These are phyloP conservation scores for Siderastrea radians DNA, from an alignment of 92 coral and sea anemone genomes.

Conservation along the genomic window DNA sequence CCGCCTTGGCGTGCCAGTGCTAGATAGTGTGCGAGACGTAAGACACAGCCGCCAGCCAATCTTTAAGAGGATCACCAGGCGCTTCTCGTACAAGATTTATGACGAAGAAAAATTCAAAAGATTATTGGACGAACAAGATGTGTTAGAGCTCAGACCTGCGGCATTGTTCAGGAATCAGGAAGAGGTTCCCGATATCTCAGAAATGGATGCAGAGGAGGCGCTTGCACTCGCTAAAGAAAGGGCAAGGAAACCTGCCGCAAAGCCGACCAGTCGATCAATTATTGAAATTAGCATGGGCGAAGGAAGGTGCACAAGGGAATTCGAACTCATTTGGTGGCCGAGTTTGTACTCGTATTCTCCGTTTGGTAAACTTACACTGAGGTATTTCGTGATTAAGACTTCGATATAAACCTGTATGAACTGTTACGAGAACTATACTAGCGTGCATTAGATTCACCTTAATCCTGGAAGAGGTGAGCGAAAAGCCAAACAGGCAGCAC, in stretches of 20 bases:
- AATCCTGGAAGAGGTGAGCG: too few relatives aligned
- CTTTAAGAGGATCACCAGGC: slow-evolving; percentile 5
- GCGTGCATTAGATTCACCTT: too few relatives aligned
- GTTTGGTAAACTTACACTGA: slow-evolving; percentile 19
- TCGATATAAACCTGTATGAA: too few relatives aligned
- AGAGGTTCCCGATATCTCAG: slow-evolving; percentile 23
- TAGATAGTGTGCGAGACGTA: slow-evolving; percentile 12
- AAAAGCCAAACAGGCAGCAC: too few relatives aligned
- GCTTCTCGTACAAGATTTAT: slow-evolving; percentile 17
- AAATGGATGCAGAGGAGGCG: slow-evolving; percentile 26
- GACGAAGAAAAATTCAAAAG: neutral
- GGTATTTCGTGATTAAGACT: slow-evolving; percentile 39
- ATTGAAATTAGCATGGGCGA: slow-evolving; percentile 11
- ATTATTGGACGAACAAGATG: slow-evolving; percentile 11
- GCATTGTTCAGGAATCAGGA: slow-evolving; percentile 21
- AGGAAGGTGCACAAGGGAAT: slow-evolving; percentile 34
- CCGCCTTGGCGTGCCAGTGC: slow-evolving; percentile 1
- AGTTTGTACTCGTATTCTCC: neutral
- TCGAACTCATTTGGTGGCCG: slow-evolving; percentile 55
- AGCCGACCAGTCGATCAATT: slow-evolving; percentile 13
- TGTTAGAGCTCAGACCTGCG: neutral
- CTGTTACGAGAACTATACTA: too few relatives aligned
- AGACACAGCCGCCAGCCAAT: slow-evolving; percentile 31
- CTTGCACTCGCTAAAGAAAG: slow-evolving; percentile 10
- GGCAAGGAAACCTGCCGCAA: slow-evolving; percentile 1